phyloP scores from a whole-genome alignment of 2,797 vertebrate genomes.

The Poecilia velifera region DNA sequence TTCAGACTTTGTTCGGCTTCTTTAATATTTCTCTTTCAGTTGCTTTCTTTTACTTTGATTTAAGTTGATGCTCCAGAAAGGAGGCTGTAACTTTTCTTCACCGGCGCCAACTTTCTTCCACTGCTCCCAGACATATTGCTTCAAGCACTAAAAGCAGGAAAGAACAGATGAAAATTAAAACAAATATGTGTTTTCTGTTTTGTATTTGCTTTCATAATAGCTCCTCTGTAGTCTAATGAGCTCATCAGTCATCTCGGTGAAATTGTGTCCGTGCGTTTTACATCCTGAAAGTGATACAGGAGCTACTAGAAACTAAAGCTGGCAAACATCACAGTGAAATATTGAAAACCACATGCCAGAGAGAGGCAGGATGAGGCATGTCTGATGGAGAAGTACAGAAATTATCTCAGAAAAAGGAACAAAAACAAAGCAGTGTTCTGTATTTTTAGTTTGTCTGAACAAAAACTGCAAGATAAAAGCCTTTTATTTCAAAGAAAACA shows the following conservation, averaged over 20 bases:
- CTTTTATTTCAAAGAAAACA: neutral
- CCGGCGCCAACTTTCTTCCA: neutral
- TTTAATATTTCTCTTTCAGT: constrained; percentile 14
- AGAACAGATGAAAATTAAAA: constrained; percentile 4
- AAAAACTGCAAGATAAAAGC: neutral
- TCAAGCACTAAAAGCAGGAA: constrained; percentile 5
- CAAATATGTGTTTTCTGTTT: neutral
- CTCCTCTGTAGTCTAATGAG: constrained; percentile 31
- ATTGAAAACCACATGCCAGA: constrained; percentile 26
- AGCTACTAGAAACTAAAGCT: constrained; percentile 15
- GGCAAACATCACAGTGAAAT: neutral
- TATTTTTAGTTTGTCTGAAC: neutral
- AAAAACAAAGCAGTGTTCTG: neutral
- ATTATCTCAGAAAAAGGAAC: constrained; percentile 33
- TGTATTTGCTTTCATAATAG: constrained; percentile 19
- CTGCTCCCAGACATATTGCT: neutral
- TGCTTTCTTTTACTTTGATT: neutral
- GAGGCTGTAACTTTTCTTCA: neutral
- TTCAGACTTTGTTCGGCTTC: constrained; percentile 1
- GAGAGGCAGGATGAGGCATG: constrained; percentile 18
- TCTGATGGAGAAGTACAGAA: constrained; percentile 43
- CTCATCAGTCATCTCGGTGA: constrained; percentile 44
- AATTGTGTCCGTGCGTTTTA: constrained; percentile 15
- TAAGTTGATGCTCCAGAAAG: neutral
- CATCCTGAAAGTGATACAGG: constrained; percentile 18